Evolutionary conservation across 2,797 vertebrate genomes (phyloP), one percentile per base, ranked within the genome.

Genomic region (Staurois parvus): DNA sequence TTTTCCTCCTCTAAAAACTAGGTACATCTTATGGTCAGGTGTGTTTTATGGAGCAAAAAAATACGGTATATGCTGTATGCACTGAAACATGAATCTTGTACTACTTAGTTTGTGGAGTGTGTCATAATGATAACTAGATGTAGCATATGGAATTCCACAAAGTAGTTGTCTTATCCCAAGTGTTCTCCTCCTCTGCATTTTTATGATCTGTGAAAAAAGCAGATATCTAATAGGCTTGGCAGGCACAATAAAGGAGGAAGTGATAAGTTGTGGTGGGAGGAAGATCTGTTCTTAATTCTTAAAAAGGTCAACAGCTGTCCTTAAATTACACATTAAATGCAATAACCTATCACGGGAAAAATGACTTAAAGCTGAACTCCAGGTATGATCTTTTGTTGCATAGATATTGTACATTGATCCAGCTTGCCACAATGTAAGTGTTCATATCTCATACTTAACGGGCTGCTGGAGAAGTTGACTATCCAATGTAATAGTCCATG

Each of bases 251-350:
- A 86, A 82, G 74, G 30, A 37, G 75, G 52, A 76, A 79, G 75
- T 83, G 59, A 79, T 52, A 83, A 83, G 80, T 73, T 45, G 70
- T 73, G 21, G 74, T 86, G 79, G 79, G 84, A 81, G 79, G 24
- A 73, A 66, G 62, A 86, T 72, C 45, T 59, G 79, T 80, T 85
- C 69, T 68, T 69, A 45, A 59, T 37, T 79, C 28, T 75, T 66
- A 62, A 30, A 78, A 86, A 86, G 85, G 79, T 67, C 80, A 83
- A 29, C 85, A 87, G 85, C 75, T 87, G 85, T 56, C 79, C 42
- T 76, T 70, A 75, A 42, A 75, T 80, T 72, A 66, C 67, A 19
- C 28, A 59, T 37, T 84, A 72, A 84, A 72, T 56, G 68, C 37
- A 74, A 56, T 48, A 75, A 75, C 32, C 32, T 62, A 26, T 72